Evolutionary conservation across 1,140 invertebrate species (phyloP).

Genomic region (Bicyclus anynana): DNA sequence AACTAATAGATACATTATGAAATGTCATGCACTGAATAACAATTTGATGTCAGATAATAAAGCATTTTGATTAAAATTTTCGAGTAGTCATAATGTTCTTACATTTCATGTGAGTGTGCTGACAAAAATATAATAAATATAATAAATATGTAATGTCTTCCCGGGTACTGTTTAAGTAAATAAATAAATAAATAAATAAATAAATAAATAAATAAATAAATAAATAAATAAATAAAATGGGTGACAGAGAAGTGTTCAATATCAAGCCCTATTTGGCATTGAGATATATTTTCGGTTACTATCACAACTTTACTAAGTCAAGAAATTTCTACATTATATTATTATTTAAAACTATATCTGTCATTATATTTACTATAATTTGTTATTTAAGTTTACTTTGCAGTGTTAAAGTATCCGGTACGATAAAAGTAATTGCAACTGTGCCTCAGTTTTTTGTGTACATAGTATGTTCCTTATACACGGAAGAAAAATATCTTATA

Average conservation of each 20-base stretch:
- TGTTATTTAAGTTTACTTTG: not conserved
- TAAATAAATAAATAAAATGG: not conserved
- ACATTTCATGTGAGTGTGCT: not conserved
- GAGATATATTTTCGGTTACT: not conserved
- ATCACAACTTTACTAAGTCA: not conserved
- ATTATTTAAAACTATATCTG: not conserved
- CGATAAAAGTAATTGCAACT: not conserved
- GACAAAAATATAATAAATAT: no score
- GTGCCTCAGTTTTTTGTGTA: not conserved
- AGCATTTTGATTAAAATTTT: no score
- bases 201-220: no score
- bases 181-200: no score
- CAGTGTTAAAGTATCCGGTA: not conserved
- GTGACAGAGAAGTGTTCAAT: not conserved
- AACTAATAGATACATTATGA: no score
- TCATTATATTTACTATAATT: not conserved
- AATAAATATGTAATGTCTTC: no score
- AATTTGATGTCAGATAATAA: no score
- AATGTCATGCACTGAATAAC: no score
- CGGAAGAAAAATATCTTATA: not conserved
- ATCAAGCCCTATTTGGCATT: not conserved
- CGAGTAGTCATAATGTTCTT: no score
- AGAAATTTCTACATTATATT: not conserved
- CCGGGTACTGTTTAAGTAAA: no score
- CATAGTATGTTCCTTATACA: not conserved